Conservation (phyloP, 1,140 invertebrate genomes). For the Euura lappo region DNA sequence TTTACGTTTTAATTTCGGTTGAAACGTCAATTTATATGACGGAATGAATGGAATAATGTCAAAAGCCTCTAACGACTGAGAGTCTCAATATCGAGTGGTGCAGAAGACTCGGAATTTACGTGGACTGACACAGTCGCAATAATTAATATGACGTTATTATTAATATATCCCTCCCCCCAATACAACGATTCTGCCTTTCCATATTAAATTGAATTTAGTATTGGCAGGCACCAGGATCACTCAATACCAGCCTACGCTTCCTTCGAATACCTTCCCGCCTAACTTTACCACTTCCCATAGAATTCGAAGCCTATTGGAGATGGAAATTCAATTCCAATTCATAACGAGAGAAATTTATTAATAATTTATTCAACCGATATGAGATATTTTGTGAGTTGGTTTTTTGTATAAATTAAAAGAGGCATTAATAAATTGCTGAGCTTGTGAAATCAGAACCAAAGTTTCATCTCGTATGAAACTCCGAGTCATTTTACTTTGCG, state of each 20-base stretch:
- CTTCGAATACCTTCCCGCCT: not conserved
- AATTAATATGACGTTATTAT: constrained; percentile 4
- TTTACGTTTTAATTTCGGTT: not conserved
- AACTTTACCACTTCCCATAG: not conserved
- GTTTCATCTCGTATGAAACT: no score
- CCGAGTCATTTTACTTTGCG: no score
- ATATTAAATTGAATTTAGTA: constrained; percentile 6
- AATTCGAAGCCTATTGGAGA: not conserved
- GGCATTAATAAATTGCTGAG: not conserved
- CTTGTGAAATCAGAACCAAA: not conserved
- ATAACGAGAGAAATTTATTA: not conserved
- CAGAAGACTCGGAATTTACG: no score
- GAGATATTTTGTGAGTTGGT: not conserved
- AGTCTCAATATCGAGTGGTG: no score
- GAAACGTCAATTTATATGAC: not conserved
- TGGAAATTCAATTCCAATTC: not conserved
- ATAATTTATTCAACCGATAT: constrained; percentile 1
- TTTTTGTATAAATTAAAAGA: not conserved
- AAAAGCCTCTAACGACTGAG: not conserved
- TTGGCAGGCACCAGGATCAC: not conserved
- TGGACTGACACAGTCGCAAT: not conserved
- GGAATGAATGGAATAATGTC: not conserved
- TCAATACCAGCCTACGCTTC: not conserved
- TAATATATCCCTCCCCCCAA: not conserved
- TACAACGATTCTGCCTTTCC: not conserved